These are phyloP conservation scores for Trigoniulus corallinus DNA, from an alignment of 1,140 invertebrate genomes.

Conservation along the genomic window DNA sequence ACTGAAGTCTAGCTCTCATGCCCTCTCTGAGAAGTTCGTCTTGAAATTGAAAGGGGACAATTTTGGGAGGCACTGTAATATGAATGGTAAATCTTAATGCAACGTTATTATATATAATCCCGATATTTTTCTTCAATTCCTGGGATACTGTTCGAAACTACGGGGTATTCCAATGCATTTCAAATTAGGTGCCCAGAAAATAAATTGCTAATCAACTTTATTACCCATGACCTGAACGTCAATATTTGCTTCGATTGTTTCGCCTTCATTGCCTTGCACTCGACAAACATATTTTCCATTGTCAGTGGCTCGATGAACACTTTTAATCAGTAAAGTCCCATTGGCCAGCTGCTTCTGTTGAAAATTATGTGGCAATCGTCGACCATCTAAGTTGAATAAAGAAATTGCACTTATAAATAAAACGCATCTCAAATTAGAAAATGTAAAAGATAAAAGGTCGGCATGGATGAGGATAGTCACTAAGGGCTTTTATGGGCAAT, in stretches of 20 bases:
- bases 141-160: no score
- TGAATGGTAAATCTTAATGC: not conserved
- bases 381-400: conserved; percentile 29
- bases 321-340: conserved; percentile 42
- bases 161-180: no score
- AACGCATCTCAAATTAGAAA: not conserved
- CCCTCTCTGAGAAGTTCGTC: conserved; percentile 25
- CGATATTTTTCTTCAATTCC: no score
- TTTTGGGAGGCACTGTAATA: conserved; percentile 10
- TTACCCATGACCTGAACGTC: not conserved
- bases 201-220: not conserved
- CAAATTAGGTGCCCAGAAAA: no score
- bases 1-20: conserved; percentile 1
- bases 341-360: conserved; percentile 43
- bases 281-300: conserved; percentile 48
- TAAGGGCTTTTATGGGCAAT: no score
- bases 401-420: not conserved
- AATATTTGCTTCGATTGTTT: conserved; percentile 17
- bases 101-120: no score
- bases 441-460: no score
- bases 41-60: conserved; percentile 18
- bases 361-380: conserved; percentile 64
- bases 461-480: no score
- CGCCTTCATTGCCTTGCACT: conserved; percentile 48
- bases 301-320: conserved; percentile 43